Conservation (phyloP, 1,140 invertebrate genomes). For the Thrips palmi region DNA sequence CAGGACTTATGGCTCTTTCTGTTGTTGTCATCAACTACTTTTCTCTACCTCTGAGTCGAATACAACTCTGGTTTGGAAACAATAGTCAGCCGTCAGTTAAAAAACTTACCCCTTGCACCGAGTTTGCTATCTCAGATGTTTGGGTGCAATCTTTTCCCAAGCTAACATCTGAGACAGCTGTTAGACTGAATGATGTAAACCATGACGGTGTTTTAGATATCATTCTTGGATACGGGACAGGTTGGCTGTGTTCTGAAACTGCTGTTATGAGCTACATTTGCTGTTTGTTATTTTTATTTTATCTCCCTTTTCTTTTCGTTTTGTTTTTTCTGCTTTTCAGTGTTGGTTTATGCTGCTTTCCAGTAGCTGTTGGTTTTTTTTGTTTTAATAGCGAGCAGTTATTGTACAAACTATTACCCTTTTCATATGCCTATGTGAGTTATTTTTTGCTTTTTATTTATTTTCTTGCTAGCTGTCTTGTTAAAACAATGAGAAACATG, state of each 20-base stretch:
- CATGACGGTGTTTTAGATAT: slow-evolving; percentile 53
- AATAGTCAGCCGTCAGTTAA: too few species aligned
- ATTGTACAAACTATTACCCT: background rate
- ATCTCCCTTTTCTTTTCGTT: slow-evolving; percentile 11
- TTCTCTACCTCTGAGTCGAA: slow-evolving; percentile 33
- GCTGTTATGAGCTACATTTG: slow-evolving; percentile 10
- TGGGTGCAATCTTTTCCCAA: slow-evolving; percentile 56
- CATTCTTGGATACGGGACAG: slow-evolving; percentile 62
- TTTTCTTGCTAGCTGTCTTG: slow-evolving; percentile 2
- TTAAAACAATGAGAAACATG: background rate
- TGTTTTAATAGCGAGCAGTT: background rate
- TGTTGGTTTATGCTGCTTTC: slow-evolving; percentile 3
- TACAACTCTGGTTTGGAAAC: slow-evolving; percentile 37
- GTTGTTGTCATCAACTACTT: slow-evolving; percentile 46
- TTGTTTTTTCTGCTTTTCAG: slow-evolving; percentile 11
- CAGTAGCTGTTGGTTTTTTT: slow-evolving; percentile 2
- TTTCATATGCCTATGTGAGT: background rate
- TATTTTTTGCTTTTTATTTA: background rate
- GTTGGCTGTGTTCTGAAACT: slow-evolving; percentile 31
- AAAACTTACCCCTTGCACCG: slow-evolving; percentile 43
- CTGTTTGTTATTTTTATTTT: slow-evolving; percentile 4
- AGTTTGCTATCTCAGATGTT: slow-evolving; percentile 41
- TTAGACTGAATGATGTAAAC: slow-evolving; percentile 54
- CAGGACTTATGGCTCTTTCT: slow-evolving; percentile 37
- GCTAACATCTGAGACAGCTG: slow-evolving; percentile 53